Evolutionary conservation across 2,888 invertebrate genomes (phyloP), one percentile per base, ranked within the genome.

Genomic region (Chaetogeoica ovagalla): DNA sequence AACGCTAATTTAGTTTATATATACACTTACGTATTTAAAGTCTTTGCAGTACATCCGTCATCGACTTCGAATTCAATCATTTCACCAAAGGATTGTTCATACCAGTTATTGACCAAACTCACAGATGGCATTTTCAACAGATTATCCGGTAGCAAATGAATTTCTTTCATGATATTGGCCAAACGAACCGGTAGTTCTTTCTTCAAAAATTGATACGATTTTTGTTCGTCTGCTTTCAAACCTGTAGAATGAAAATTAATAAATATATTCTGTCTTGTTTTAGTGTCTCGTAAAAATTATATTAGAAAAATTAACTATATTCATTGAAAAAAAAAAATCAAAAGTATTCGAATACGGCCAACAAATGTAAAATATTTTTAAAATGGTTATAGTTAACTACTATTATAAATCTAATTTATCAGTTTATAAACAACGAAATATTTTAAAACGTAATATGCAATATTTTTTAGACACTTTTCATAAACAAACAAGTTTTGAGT

Each of bases 91-190:
- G 97, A 98, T 83, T 93, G 90, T 85, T 93, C 92, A 87, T 99
- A 99, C 92, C 96, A 95, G 85, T 94, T 93, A 87, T 96, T 95
- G 71, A 99, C 97, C 83, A 96, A 90, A 23, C 92, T 90, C 17
- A 98, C 96, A 3, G 97, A 97, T 1, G 97, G 97, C 92, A 96
- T 98, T 81, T 91, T 90, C 9, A 98, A 89, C 57, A 99, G 89
- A 85, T 94, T 94, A 83, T 96, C 95, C 0, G 99, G 99, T 11
- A 99, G 88, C 60, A 98, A 88, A 72, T 96, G 95, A 86, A 99
- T 97, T 88, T 99, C 99, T 86, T 98, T 97, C 98, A 99, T 99
- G 85, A 99, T 99, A 87, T 99, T 99, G 74, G 99, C 97, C 85
- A 99, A 88, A 82, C 99, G 91, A n/a, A 98, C 97, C 13, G 98